A percentile compares a stretch with the other conserved stretches of the same genome.
phyloP scores from a whole-genome alignment of 2,797 vertebrate species.

The Triplophysa yarkandensis region DNA sequence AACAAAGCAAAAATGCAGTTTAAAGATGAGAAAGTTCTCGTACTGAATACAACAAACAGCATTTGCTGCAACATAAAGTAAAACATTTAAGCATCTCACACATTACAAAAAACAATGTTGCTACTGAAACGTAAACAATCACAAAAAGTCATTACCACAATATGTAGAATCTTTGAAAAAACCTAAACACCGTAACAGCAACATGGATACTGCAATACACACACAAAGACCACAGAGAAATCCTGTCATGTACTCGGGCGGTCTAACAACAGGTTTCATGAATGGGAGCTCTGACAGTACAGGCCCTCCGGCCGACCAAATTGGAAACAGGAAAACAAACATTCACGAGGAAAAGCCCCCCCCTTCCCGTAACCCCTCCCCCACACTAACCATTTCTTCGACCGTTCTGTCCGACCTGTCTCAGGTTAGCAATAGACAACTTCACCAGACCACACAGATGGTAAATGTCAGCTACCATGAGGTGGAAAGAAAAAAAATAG shows the following conservation, averaged over 20 bases:
- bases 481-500: slow-evolving; percentile 29
- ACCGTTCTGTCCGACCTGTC: slow-evolving; percentile 63
- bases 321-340: slow-evolving; percentile 70
- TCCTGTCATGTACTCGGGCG: slow-evolving; percentile 47
- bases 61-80: not conserved
- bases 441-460: slow-evolving; percentile 65
- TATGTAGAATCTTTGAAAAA: slow-evolving; percentile 38
- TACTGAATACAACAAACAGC: slow-evolving; percentile 6
- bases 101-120: not conserved
- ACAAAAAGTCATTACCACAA: not conserved
- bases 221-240: slow-evolving; percentile 44
- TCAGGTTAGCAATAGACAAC: slow-evolving; percentile 59
- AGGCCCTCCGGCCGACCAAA: slow-evolving; percentile 63
- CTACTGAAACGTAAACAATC: not conserved
- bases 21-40: not conserved
- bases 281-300: slow-evolving; percentile 62
- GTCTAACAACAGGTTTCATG: slow-evolving; percentile 59
- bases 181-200: slow-evolving; percentile 40
- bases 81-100: slow-evolving; percentile 2
- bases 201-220: slow-evolving; percentile 49
- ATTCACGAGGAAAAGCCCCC: slow-evolving; percentile 62
- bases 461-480: slow-evolving; percentile 53
- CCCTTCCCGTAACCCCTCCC: slow-evolving; percentile 39
- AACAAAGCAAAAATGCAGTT: slow-evolving; percentile 21
- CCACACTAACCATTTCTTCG: slow-evolving; percentile 44